Conservation (phyloP, 2,113 vertebrate genomes). For the Felis catus region DNA sequence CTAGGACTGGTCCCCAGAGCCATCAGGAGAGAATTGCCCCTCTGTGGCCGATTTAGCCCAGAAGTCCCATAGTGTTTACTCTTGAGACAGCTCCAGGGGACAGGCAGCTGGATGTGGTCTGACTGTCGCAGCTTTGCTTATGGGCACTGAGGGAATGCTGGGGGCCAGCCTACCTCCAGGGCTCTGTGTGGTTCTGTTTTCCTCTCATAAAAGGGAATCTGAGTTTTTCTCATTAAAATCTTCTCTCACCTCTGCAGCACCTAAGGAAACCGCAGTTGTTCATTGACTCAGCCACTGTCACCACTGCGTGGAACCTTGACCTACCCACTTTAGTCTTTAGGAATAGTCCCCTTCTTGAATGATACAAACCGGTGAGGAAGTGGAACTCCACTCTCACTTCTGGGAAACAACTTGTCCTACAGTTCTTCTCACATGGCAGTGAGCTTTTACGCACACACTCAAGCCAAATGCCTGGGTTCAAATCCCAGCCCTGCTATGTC, state of each 20-base stretch:
- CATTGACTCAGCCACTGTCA: background rate
- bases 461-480: background rate
- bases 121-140: background rate
- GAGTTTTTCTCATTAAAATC: background rate
- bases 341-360: background rate
- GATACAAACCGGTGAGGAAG: background rate
- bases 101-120: background rate
- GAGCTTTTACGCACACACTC: background rate
- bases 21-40: background rate
- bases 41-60: background rate
- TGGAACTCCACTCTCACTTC: background rate
- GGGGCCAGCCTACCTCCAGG: background rate
- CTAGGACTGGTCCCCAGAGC: background rate
- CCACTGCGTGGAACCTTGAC: background rate
- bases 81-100: background rate
- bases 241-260: background rate
- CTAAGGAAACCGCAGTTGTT: background rate
- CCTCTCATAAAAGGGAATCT: background rate
- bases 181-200: background rate
- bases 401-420: background rate
- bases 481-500: background rate
- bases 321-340: background rate
- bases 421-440: background rate
- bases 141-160: background rate
- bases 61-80: background rate